Base-by-base conservation (phyloP, 2,113 vertebrate species). In the Nothoprocta perdicaria region DNA sequence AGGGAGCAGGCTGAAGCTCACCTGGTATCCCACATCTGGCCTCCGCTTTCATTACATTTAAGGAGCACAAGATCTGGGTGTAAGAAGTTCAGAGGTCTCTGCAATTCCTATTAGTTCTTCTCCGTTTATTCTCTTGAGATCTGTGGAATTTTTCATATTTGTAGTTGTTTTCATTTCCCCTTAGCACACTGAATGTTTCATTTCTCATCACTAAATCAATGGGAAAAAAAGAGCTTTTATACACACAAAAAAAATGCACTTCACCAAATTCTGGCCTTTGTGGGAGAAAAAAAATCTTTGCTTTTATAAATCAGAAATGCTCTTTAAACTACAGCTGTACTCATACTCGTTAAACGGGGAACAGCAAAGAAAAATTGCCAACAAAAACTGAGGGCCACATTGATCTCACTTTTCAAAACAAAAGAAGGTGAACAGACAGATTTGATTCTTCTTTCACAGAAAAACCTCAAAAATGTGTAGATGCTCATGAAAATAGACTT, bases 401-500 rank as follows among this genome's bases (percentile, higher is more conserved):
- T 89, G 72, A 74, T 88, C 74, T 19, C 0, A 71, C 19, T 69
- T 33, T 80, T 93, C 50, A 75, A 80, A 95, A 92, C 73, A 58
- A 90, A 95, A 91, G 62, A 92, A 75, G 71, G 60, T 1, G 10
- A 94, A 84, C 41, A 83, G 72, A 77, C 46, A 74, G 40, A 96
- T 86, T n/a, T 33, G 43, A 78, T 69, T 95, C 26, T 29, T 89
- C 87, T 94, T 85, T 78, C 89, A 88, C 46, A 43, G 12, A 48
- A 86, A 94, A 95, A 46, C 1, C 5, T 86, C 62, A 75, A 72
- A 94, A 89, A 61, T 14, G 45, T 50, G 52, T 67, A 84, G 35
- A 86, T 82, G 14, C 52, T 92, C 5, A 66, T 74, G 82, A 93
- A 96, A 95, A 96, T 72, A 93, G 35, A 80, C 86, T 92, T 94